Conservation (phyloP, 2,888 invertebrate genomes). For the Smittia aterrima region DNA sequence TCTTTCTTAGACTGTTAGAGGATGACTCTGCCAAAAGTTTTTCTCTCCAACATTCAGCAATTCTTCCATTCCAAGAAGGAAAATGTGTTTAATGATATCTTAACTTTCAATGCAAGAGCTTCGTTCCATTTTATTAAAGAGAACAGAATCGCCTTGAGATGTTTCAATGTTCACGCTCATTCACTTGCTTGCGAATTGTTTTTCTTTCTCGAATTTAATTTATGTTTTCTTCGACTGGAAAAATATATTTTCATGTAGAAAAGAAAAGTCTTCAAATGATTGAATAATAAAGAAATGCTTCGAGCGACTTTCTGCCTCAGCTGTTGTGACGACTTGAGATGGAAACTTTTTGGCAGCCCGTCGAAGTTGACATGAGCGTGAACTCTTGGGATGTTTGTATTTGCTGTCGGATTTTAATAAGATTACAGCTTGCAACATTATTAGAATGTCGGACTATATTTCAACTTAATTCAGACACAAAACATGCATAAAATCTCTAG, state of each 20-base stretch:
- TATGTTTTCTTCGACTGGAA: not conserved
- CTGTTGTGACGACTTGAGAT: no score
- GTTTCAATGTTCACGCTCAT: no score
- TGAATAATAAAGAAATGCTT: no score
- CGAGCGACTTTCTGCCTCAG: no score
- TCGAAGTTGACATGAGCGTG: no score
- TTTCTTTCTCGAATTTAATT: no score
- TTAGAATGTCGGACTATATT: not conserved
- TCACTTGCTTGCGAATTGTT: no score
- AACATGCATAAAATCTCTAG: not conserved
- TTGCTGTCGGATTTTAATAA: conserved; percentile 13
- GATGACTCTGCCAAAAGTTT: conserved; percentile 3
- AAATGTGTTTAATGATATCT: conserved; percentile 20
- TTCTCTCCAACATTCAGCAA: not conserved
- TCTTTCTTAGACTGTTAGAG: not conserved
- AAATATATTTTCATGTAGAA: not conserved
- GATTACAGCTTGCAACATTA: conserved; percentile 13
- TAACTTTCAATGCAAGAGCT: not conserved
- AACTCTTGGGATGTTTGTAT: not conserved
- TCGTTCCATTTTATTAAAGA: not conserved
- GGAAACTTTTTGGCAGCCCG: no score
- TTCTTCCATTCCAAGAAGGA: not conserved
- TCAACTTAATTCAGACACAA: not conserved
- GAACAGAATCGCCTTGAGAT: not conserved
- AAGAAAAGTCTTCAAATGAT: not conserved